Conservation (phyloP, 1,140 invertebrate genomes). For the Eciton burchellii region DNA sequence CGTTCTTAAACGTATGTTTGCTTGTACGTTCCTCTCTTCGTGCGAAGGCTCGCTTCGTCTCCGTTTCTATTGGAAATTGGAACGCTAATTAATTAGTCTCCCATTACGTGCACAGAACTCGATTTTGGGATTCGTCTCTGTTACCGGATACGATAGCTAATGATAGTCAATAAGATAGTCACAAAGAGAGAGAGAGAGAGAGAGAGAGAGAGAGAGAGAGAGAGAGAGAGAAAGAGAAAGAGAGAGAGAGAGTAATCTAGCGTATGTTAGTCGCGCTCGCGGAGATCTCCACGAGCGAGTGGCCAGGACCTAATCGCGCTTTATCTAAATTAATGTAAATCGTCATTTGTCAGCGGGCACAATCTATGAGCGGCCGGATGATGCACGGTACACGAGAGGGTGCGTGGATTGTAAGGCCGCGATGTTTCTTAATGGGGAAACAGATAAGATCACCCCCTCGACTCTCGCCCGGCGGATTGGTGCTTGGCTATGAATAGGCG, state of each 20-base stretch:
- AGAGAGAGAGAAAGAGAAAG: constrained; percentile 27
- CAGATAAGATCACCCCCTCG: constrained; percentile 76
- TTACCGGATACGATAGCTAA: constrained; percentile 13
- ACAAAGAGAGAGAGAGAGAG: constrained; percentile 28
- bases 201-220: constrained; percentile 21
- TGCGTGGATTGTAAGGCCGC: constrained; percentile 74
- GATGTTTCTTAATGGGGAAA: constrained; percentile 77
- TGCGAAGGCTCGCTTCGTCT: neutral
- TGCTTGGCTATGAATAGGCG: constrained; percentile 55
- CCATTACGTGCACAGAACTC: neutral
- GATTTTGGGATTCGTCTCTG: neutral
- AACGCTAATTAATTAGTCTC: constrained; percentile 1
- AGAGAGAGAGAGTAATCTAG: constrained; percentile 33
- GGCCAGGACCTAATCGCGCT: constrained; percentile 34
- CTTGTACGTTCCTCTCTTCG: too few relatives aligned
- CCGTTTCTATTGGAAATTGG: neutral
- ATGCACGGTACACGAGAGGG: neutral
- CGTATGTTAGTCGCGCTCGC: constrained; percentile 1
- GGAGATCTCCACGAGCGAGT: constrained; percentile 1
- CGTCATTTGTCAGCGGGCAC: constrained; percentile 75
- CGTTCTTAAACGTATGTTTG: neutral
- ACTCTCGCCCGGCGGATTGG: constrained; percentile 58
- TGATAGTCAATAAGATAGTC: constrained; percentile 45
- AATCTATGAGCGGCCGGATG: constrained; percentile 57
- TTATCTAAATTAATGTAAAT: constrained; percentile 78